A percentile compares a stretch with the other conserved stretches of the same genome.
Evolutionary conservation across 2,888 invertebrate genomes (phyloP).

Genomic region (Rotaria socialis): DNA sequence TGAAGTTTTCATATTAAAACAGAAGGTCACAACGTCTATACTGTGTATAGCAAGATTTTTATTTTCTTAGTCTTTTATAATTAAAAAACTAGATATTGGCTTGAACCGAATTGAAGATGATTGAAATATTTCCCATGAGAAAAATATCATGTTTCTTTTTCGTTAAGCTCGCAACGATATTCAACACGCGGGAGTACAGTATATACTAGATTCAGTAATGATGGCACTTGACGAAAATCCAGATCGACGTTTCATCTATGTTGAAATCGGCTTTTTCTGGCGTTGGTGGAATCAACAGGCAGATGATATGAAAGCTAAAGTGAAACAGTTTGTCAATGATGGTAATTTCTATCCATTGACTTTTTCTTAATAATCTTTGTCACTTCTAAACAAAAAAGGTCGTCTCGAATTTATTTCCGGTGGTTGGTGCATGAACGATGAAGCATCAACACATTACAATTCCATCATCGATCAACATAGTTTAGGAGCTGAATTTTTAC

Average conservation of each 20-base stretch:
- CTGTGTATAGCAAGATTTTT: no score
- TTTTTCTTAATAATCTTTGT: no score
- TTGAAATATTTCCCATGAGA: no score
- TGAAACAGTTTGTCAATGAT: slow-evolving; percentile 67
- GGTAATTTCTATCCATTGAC: neutral
- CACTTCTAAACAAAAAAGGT: slow-evolving; percentile 51
- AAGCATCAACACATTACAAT: slow-evolving; percentile 63
- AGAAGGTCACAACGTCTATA: no score
- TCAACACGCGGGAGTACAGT: slow-evolving; percentile 7
- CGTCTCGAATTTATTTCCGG: slow-evolving; percentile 47
- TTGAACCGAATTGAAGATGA: no score
- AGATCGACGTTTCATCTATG: slow-evolving; percentile 72
- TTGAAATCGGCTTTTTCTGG: slow-evolving; percentile 80
- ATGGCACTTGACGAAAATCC: slow-evolving; percentile 70
- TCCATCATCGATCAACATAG: slow-evolving; percentile 64
- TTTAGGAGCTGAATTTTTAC: slow-evolving; percentile 62
- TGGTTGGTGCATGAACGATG: slow-evolving; percentile 61
- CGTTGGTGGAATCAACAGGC: slow-evolving; percentile 76
- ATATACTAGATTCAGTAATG: slow-evolving; percentile 63
- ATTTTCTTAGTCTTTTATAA: no score
- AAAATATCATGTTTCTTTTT: neutral
- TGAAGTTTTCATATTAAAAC: no score
- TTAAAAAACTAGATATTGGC: no score
- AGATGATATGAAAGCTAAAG: slow-evolving; percentile 64
- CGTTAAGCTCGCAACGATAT: slow-evolving; percentile 50